Percentiles rank a stretch among this genome's conserved stretches.
phyloP scores from a whole-genome alignment of 2,797 vertebrate genomes.

The Falco rusticolus region DNA sequence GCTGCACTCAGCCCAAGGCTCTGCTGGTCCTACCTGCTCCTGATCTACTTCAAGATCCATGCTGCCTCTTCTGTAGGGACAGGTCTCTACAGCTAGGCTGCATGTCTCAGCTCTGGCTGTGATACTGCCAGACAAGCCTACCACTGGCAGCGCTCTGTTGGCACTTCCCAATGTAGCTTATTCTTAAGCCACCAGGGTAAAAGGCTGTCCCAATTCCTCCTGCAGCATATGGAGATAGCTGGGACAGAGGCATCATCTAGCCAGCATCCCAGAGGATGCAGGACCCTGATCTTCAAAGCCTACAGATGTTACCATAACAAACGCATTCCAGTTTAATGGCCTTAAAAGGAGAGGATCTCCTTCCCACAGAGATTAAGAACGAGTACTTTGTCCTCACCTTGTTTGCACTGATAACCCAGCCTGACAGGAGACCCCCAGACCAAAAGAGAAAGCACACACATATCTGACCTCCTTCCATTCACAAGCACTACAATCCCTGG shows the following conservation, averaged over 20 bases:
- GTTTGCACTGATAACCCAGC: not conserved
- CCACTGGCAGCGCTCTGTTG: not conserved
- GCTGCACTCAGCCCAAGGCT: not conserved
- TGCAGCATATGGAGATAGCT: not conserved
- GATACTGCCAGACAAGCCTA: not conserved
- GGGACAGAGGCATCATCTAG: not conserved
- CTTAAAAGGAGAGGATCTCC: not conserved
- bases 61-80: not conserved
- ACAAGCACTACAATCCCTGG: not conserved
- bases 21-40: not conserved
- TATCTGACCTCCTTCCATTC: constrained; percentile 1
- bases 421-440: not conserved
- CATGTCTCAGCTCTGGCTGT: not conserved
- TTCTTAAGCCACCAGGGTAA: not conserved
- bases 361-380: not conserved
- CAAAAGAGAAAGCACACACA: not conserved
- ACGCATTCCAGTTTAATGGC: not conserved
- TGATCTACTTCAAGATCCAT: rapidly evolving
- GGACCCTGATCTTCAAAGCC: not conserved
- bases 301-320: not conserved
- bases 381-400: not conserved
- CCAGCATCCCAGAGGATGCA: not conserved
- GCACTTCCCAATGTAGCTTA: not conserved
- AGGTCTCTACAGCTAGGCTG: not conserved
- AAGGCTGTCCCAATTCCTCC: not conserved